phyloP scores from a whole-genome alignment of 1,140 invertebrate species.

The Drosophila santomea region DNA sequence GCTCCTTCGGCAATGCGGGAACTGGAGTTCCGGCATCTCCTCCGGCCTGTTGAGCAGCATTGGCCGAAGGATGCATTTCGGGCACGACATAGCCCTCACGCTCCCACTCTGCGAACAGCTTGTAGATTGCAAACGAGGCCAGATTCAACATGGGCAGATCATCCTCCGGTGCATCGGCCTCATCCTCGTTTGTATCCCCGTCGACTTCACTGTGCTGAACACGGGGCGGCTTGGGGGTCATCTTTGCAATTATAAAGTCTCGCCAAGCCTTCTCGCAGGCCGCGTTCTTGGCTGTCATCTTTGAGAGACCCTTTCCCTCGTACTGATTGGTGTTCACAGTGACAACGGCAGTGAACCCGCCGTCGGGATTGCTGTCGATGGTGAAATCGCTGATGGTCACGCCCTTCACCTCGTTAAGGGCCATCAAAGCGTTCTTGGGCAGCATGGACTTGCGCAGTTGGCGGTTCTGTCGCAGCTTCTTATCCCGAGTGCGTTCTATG shows the following conservation, averaged over 20 bases:
- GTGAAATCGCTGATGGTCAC: conserved; percentile 77
- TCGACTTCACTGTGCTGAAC: not conserved
- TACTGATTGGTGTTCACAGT: conserved; percentile 78
- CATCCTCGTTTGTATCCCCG: conserved; percentile 36
- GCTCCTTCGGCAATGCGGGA: conserved; percentile 59
- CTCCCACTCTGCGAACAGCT: conserved; percentile 91
- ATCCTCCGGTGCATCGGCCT: conserved; percentile 74
- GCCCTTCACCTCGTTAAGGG: conserved; percentile 92
- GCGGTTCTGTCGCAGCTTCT: conserved; percentile 89
- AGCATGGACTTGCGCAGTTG: conserved; percentile 88
- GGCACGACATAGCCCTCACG: conserved; percentile 89
- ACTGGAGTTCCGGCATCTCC: conserved; percentile 42
- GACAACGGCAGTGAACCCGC: conserved; percentile 79
- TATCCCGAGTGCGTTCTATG: conserved; percentile 84
- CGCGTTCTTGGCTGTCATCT: conserved; percentile 86
- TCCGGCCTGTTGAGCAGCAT: conserved; percentile 29
- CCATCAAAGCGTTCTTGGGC: conserved; percentile 94
- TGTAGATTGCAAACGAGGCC: conserved; percentile 91
- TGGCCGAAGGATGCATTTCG: conserved; percentile 68
- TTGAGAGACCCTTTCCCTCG: conserved; percentile 85
- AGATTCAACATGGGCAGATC: conserved; percentile 91
- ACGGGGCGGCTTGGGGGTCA: conserved; percentile 85
- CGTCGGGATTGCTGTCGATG: conserved; percentile 69
- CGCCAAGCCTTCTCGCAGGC: conserved; percentile 91
- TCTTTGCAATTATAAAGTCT: conserved; percentile 89